Evolutionary conservation across 2,888 invertebrate species (phyloP).

Genomic region (Punctoribates punctum): DNA sequence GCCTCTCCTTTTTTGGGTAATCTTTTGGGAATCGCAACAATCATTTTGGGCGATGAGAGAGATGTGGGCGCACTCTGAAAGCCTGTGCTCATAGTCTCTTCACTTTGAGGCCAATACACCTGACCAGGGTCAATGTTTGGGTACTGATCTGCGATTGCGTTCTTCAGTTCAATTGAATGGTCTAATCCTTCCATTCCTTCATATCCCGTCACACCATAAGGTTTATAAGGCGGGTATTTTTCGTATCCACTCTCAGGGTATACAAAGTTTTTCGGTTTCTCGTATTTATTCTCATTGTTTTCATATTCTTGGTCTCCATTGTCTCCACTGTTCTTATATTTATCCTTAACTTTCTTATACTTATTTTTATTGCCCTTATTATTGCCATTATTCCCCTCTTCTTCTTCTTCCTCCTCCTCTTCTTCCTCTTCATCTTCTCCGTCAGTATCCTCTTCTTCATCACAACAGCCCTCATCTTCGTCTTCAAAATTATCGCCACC

Average conservation of each 20-base stretch:
- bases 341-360: background rate
- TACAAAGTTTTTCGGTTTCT: background rate
- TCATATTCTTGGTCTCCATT: background rate
- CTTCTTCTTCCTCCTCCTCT: background rate
- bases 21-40: background rate
- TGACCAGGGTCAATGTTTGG: background rate
- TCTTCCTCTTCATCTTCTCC: conserved; percentile 1
- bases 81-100: background rate
- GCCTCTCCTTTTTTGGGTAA: background rate
- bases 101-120: background rate
- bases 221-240: too few relatives aligned
- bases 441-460: background rate
- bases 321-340: background rate
- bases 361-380: background rate
- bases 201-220: background rate
- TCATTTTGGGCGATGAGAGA: background rate
- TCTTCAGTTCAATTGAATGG: background rate
- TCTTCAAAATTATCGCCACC: background rate
- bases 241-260: background rate
- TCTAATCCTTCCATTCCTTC: background rate
- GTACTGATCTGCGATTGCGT: background rate
- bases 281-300: background rate
- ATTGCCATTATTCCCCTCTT: background rate
- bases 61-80: background rate
- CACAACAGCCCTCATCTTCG: too few relatives aligned